Evolutionary conservation across 2,113 vertebrate species (phyloP), one percentile per base, ranked within the genome.

Genomic region (Hypocryptadius cinnamomeus): DNA sequence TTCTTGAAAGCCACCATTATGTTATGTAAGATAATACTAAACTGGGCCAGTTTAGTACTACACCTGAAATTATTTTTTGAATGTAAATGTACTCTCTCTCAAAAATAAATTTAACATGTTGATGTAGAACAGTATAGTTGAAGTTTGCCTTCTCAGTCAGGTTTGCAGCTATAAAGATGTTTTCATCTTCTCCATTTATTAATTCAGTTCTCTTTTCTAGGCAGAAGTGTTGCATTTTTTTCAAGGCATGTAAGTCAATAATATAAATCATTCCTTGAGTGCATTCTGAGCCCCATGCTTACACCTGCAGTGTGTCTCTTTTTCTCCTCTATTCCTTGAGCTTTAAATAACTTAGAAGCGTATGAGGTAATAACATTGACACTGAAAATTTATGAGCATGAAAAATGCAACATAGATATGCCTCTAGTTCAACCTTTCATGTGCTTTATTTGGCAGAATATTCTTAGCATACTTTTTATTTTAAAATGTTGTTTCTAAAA

Each of bases 231-330:
- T 82, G 30, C 40, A 5, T 37, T 90, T 70, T 70, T 89, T 89
- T 87, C n/a, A 61, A 94, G 80, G 74, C 35, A 23, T 60, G 39
- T 83, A 70, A 92, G 78, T 94, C 85, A 87, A 70, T 91, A 91
- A 59, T 39, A 83, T 69, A 92, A 93, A 89, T 90, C 79, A 79
- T 78, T 77, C 59, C 44, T 70, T 91, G 87, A 95, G 74, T 59
- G 60, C 20, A 31, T 72, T 85, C 79, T 78, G 60, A 91, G 51
- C 56, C 64, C 39, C 9, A 5, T 78, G 51, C 90, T 85, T 80
- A 73, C 85, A 92, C 81, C 89, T 79, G 85, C 87, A 83, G 42
- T 8, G 1, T 66, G 16, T 85, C 30, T 77, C 45, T 80, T 24
- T 86, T 81, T 81, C 71, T 83, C 39, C 71, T 90, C 54, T 92